phyloP scores from a whole-genome alignment of 2,888 invertebrate genomes.

The Eremobia ochroleuca region DNA sequence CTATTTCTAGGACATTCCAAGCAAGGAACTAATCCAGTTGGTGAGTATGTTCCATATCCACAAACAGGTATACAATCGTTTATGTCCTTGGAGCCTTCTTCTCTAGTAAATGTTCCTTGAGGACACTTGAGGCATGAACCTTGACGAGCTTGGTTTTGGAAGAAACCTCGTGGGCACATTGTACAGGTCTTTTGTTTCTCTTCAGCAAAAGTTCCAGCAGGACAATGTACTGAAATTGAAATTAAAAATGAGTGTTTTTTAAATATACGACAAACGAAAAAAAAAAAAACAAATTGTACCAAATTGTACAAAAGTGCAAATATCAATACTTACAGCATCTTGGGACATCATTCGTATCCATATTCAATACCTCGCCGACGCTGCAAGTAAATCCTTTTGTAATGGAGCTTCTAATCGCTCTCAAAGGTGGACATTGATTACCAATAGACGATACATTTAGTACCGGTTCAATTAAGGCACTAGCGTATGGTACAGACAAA shows the following conservation, averaged over 20 bases:
- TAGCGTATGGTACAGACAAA: conserved; percentile 97
- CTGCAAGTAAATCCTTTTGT: conserved; percentile 98
- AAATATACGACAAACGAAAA: neutral
- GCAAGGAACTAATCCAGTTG: conserved; percentile 98
- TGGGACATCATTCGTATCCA: conserved; percentile 97
- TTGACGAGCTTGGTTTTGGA: conserved; percentile 97
- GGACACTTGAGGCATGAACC: conserved; percentile 97
- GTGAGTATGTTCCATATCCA: conserved; percentile 98
- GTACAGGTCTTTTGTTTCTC: conserved; percentile 97
- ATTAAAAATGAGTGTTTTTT: conserved; percentile 8
- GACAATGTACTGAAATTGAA: conserved; percentile 96
- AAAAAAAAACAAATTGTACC: neutral
- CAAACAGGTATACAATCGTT: conserved; percentile 98
- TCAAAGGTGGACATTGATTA: conserved; percentile 97
- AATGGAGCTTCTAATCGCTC: conserved; percentile 96
- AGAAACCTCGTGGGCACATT: conserved; percentile 97
- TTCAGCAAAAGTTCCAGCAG: conserved; percentile 98
- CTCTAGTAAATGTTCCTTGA: conserved; percentile 97
- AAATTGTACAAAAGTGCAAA: conserved; percentile 8
- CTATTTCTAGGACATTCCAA: conserved; percentile 98
- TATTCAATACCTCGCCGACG: conserved; percentile 98
- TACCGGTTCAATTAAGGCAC: conserved; percentile 96
- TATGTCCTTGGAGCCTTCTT: conserved; percentile 96
- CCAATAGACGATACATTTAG: conserved; percentile 97
- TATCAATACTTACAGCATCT: conserved; percentile 95